Base-by-base conservation (phyloP, 1,140 invertebrate species). In the Drosophila sulfurigaster region DNA sequence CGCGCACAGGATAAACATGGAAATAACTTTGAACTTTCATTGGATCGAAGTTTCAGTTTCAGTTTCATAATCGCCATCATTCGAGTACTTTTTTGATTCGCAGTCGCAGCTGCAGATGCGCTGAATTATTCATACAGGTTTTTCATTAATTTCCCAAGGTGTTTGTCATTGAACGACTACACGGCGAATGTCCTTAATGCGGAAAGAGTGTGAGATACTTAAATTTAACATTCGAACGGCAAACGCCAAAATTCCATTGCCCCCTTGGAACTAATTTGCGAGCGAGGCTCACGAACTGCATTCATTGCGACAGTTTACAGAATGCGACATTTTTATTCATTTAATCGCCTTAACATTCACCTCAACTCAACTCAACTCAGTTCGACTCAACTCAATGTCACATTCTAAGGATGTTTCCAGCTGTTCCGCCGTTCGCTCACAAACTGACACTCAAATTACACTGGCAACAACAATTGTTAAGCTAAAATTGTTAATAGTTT, bases 1-100 rank as follows among this genome's bases (percentile, higher is more conserved):
- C 54, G 13, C 58, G 46, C 45, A 10, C 1, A 56, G 64, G 45
- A 48, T 51, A 63, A 66, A 68, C 48, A 57, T 67, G 56, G 74
- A 85, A 58, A 59, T 81, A 65, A 70, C 82, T 86, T 86, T 81
- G 82, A 76, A 46, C 72, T 63, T 67, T 8, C 13, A 52, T 28
- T 16, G 56, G 49, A 10, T 68, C 11, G 15, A 45, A 15, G 15
- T 45, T 56, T 64, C 10, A 15, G 1, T 30, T 32, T 32, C 2
- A 6, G 30, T 32, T 16, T 32, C n/a, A 32, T 49, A 59, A 59
- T 41, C n/a, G 20, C 11, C 56, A 59, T 54, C 20, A 52, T 62
- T 51, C 10, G 16, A 3, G 38, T 41, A 25, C 52, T 63, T 32
- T 32, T 32, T 32, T 32, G 5, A 32, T 38, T 25, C 28, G 51